phyloP scores from a whole-genome alignment of 2,888 invertebrate genomes.

The Acanthoscelides obtectus region DNA sequence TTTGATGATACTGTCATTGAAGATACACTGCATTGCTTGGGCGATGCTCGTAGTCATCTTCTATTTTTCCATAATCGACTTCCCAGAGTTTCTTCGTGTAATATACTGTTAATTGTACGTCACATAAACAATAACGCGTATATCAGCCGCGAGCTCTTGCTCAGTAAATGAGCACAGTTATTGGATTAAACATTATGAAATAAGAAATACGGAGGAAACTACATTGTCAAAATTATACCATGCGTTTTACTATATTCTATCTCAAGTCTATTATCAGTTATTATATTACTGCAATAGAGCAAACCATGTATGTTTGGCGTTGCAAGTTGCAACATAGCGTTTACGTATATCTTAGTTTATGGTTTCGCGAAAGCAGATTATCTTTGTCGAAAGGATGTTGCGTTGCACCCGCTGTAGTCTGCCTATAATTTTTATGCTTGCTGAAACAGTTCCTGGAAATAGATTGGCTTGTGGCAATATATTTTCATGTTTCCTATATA shows the following conservation, averaged over 20 bases:
- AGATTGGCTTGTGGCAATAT: background rate
- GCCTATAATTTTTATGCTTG: background rate
- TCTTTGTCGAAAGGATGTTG: background rate
- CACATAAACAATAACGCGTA: background rate
- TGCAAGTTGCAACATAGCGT: background rate
- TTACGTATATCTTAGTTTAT: background rate
- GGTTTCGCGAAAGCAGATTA: background rate
- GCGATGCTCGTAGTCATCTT: background rate
- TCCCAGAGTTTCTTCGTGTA: background rate
- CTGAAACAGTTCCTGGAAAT: background rate
- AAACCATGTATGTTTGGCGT: background rate
- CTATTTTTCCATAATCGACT: background rate
- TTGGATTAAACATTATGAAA: background rate
- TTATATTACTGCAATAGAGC: background rate
- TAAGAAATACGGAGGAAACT: background rate
- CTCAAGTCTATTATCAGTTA: background rate
- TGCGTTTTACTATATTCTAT: background rate
- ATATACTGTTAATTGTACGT: background rate
- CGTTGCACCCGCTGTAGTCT: background rate
- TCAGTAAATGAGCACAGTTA: background rate
- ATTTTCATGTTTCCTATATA: background rate
- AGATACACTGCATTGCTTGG: background rate
- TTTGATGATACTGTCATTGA: background rate
- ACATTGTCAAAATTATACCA: background rate
- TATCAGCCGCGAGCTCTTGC: background rate